Conservation (phyloP, 2,113 vertebrate genomes). For the Echinops telfairi region DNA sequence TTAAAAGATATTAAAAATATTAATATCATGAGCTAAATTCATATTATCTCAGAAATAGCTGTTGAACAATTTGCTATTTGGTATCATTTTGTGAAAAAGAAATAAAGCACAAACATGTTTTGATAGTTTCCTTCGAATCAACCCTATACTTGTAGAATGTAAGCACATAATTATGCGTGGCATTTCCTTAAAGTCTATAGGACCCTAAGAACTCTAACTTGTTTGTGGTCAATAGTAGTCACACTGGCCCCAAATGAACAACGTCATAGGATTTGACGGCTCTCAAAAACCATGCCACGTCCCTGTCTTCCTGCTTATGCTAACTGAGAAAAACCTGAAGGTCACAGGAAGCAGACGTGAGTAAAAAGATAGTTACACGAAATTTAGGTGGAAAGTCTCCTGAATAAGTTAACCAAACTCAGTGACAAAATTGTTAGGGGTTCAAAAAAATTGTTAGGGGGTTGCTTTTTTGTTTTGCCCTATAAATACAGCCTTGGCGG, state of each 20-base stretch:
- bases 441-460: background rate
- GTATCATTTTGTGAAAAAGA: conserved; percentile 43
- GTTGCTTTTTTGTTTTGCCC: background rate
- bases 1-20: background rate
- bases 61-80: conserved; percentile 11
- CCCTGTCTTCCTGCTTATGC: background rate
- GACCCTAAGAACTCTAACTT: background rate
- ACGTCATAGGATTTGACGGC: background rate
- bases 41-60: conserved; percentile 24
- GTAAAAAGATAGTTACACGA: conserved; percentile 21
- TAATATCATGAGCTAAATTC: conserved; percentile 17
- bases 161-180: conserved; percentile 26
- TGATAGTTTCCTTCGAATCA: conserved; percentile 47
- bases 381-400: background rate
- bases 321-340: background rate
- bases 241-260: background rate
- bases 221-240: background rate
- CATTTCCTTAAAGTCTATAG: background rate
- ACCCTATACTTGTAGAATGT: background rate
- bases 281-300: background rate
- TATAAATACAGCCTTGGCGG: background rate
- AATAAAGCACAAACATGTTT: conserved; percentile 56
- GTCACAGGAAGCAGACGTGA: background rate
- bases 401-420: background rate
- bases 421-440: background rate